These are phyloP conservation scores for Suncus etruscus DNA, from an alignment of 2,113 vertebrate genomes.

Conservation along the genomic window DNA sequence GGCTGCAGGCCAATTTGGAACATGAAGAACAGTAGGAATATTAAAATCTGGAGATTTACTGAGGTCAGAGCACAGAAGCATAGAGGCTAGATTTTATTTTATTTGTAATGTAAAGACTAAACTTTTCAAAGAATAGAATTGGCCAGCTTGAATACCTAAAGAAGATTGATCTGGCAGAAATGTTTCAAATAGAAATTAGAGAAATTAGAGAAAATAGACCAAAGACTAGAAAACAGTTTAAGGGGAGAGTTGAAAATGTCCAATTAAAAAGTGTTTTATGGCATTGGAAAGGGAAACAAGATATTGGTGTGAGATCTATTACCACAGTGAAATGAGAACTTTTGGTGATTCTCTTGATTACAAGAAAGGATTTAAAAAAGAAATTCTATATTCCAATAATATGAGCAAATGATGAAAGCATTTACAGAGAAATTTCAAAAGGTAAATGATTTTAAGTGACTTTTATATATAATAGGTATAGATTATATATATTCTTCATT, in stretches of 20 bases:
- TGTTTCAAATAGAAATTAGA: not conserved
- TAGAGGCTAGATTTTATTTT: not conserved
- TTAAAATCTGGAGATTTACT: not conserved
- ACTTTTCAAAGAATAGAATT: not conserved
- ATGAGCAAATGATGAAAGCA: constrained; percentile 3
- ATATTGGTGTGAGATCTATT: accelerated
- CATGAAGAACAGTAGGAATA: not conserved
- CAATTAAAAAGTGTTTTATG: not conserved
- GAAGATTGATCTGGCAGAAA: not conserved
- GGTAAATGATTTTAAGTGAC: not conserved
- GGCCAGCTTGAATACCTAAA: not conserved
- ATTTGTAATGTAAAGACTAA: not conserved
- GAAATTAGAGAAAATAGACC: not conserved
- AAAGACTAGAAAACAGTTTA: not conserved
- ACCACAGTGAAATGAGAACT: not conserved
- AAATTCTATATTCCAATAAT: not conserved
- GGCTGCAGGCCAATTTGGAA: not conserved
- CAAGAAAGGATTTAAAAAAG: not conserved
- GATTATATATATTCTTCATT: not conserved
- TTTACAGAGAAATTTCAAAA: constrained; percentile 13
- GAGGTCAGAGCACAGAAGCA: not conserved
- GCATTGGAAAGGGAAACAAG: not conserved
- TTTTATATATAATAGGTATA: too few species aligned
- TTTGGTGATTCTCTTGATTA: not conserved
- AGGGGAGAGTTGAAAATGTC: not conserved